phyloP scores from a whole-genome alignment of 2,113 vertebrate species.

The Hyla sarda region DNA sequence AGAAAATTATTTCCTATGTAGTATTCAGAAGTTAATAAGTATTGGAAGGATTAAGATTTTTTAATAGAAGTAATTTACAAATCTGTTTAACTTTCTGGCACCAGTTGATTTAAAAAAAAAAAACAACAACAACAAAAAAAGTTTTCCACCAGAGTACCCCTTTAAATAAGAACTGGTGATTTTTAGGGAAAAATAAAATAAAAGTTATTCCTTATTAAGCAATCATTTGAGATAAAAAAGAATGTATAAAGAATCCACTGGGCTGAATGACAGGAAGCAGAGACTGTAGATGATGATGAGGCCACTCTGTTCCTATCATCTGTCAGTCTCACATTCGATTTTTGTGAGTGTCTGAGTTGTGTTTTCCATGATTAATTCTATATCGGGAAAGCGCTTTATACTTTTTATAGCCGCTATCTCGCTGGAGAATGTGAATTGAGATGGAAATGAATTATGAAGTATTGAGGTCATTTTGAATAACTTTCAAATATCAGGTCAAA shows the following conservation, averaged over 20 bases:
- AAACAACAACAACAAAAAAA: no score
- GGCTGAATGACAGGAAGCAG: background rate
- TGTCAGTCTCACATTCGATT: constrained; percentile 8
- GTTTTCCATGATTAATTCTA: constrained; percentile 27
- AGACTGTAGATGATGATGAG: background rate
- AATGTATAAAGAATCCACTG: background rate
- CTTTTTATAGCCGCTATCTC: constrained; percentile 26
- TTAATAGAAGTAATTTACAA: no score
- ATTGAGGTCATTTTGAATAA: constrained; percentile 16
- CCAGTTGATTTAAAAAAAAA: no score
- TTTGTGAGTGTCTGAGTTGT: background rate
- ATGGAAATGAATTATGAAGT: constrained; percentile 17
- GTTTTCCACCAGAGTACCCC: no score
- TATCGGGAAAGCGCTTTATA: background rate
- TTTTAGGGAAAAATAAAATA: no score
- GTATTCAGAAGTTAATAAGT: no score
- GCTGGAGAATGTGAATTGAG: constrained; percentile 13
- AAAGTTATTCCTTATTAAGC: background rate
- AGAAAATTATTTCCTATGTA: no score
- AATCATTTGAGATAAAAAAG: background rate
- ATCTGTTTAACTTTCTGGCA: no score
- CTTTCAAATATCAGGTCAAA: background rate
- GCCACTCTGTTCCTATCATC: constrained; percentile 1
- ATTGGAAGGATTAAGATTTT: no score
- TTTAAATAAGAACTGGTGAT: no score